Conservation (phyloP, 1,140 invertebrate genomes). For the Cotesia typhae region DNA sequence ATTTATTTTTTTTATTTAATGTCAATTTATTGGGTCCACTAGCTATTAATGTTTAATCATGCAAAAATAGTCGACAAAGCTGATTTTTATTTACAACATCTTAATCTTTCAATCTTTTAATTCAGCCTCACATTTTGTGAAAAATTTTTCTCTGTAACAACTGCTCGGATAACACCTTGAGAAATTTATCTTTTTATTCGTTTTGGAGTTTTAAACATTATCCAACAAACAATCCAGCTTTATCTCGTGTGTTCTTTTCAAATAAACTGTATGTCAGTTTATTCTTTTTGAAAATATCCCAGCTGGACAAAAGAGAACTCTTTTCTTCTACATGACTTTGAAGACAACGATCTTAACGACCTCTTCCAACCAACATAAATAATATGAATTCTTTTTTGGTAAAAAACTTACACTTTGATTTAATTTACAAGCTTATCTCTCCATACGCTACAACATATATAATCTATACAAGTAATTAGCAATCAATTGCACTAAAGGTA, state of each 20-base stretch:
- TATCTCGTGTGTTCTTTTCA: slow-evolving; percentile 42
- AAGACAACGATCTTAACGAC: slow-evolving; percentile 59
- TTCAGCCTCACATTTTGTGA: too few species aligned
- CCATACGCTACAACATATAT: too few species aligned
- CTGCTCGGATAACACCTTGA: slow-evolving; percentile 7
- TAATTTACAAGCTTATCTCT: slow-evolving; percentile 15
- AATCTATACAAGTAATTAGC: too few species aligned
- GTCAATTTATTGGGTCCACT: slow-evolving; percentile 8
- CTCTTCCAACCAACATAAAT: slow-evolving; percentile 38
- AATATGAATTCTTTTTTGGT: slow-evolving; percentile 41
- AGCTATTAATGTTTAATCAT: not conserved
- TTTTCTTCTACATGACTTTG: slow-evolving; percentile 18
- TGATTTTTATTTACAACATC: too few species aligned
- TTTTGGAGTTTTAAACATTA: slow-evolving; percentile 23
- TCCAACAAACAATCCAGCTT: slow-evolving; percentile 48
- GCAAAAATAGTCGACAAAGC: not conserved
- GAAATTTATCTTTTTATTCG: slow-evolving; percentile 23
- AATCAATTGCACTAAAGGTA: too few species aligned
- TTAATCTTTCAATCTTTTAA: too few species aligned
- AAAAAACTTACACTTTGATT: slow-evolving; percentile 27
- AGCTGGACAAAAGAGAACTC: slow-evolving; percentile 46
- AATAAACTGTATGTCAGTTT: slow-evolving; percentile 29
- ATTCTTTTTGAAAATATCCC: slow-evolving; percentile 52
- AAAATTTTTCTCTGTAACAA: too few species aligned
- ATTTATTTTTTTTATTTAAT: not conserved